Evolutionary conservation across 2,888 invertebrate genomes (phyloP).

Genomic region (Argyresthia albistria): DNA sequence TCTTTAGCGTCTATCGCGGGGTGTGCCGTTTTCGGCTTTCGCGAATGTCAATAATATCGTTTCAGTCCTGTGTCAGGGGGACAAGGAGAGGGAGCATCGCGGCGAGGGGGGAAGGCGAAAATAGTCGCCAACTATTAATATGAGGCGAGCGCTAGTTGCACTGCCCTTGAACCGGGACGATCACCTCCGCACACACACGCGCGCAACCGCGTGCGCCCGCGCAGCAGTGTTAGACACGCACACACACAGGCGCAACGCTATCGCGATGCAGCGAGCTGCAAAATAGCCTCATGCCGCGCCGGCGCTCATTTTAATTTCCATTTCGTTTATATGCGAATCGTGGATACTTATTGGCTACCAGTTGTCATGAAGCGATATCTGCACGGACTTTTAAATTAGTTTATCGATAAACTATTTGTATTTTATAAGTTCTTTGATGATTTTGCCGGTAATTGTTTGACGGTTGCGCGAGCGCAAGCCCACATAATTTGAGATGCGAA

Average conservation of each 20-base stretch:
- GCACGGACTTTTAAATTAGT: neutral
- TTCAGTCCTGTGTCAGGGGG: constrained; percentile 55
- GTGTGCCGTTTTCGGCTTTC: constrained; percentile 42
- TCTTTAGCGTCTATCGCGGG: constrained; percentile 31
- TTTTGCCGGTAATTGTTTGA: neutral
- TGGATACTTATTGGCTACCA: too few species aligned
- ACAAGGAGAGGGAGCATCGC: neutral
- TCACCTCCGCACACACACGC: constrained; percentile 50
- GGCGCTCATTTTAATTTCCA: constrained; percentile 57
- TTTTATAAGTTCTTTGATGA: neutral
- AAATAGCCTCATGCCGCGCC: constrained; percentile 27
- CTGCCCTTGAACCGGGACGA: constrained; percentile 69
- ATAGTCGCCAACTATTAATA: constrained; percentile 70
- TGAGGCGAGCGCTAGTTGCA: constrained; percentile 63
- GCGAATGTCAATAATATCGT: constrained; percentile 70
- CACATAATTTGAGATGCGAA: too few species aligned
- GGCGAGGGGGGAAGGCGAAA: constrained; percentile 34
- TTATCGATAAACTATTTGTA: neutral
- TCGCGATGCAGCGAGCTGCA: constrained; percentile 45
- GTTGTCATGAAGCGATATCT: too few species aligned
- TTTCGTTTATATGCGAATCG: constrained; percentile 11
- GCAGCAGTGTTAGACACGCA: constrained; percentile 16
- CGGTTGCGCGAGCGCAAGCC: too few species aligned
- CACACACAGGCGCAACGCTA: constrained; percentile 9
- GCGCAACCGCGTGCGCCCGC: constrained; percentile 10